Conservation (phyloP, 2,113 vertebrate species). For the Caranx ignobilis region DNA sequence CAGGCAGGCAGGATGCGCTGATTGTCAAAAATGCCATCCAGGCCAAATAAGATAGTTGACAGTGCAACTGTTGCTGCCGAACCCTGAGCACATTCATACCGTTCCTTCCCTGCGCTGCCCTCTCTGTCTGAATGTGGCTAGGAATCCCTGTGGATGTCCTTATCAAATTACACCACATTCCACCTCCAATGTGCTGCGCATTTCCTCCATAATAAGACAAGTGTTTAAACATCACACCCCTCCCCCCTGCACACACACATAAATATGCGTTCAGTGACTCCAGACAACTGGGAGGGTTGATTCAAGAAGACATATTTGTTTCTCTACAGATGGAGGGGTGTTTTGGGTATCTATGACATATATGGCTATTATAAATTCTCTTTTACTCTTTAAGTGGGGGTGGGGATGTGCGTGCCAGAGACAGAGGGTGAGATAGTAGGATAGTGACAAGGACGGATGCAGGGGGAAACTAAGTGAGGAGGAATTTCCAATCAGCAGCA, state of each 20-base stretch:
- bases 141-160: conserved; percentile 44
- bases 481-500: conserved; percentile 17
- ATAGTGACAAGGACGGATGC: background rate
- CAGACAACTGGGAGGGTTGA: conserved; percentile 1
- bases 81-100: conserved; percentile 32
- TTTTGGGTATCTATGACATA: conserved; percentile 3
- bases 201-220: conserved; percentile 51
- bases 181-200: conserved; percentile 40
- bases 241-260: conserved; percentile 17
- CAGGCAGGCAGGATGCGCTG: conserved; percentile 1
- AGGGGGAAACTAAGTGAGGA: background rate
- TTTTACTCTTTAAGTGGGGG: conserved; percentile 1
- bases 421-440: background rate
- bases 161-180: conserved; percentile 74
- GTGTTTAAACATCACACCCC: conserved; percentile 31
- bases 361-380: conserved; percentile 12
- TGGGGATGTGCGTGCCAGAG: background rate
- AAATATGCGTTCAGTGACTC: conserved; percentile 11
- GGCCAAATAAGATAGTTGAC: conserved; percentile 41
- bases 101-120: conserved; percentile 16
- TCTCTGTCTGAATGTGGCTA: conserved; percentile 37
- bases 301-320: background rate
- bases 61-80: conserved; percentile 19
- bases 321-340: background rate
- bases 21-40: conserved; percentile 20